Base-by-base conservation (phyloP, 37 sponge, comb jelly and placozoan genomes). In the Ephydatia muelleri region DNA sequence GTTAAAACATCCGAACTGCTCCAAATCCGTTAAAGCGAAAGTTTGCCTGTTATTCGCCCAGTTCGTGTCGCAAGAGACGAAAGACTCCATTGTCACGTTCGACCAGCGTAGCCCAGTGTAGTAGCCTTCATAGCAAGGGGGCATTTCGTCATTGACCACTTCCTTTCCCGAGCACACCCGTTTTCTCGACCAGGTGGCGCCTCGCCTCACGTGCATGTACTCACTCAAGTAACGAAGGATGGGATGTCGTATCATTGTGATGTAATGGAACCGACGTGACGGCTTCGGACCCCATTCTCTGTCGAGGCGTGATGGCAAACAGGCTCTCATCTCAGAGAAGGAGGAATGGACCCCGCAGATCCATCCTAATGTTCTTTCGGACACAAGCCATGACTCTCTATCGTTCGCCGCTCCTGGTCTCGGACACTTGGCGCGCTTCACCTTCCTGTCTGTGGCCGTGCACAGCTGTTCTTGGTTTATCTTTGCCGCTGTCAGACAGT, bases 41-140 rank as follows among this genome's bases (percentile, higher is more conserved):
- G 94, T 91, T 37, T 95, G 96, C 38, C 97, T 78, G 38, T 97
- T 97, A 22, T 79, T 82, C 27, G 92, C 97, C 85, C 90, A 84
- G 75, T 97, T 97, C 31, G 66, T 69, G 33, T 83, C 71, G 76
- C 97, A 97, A 4, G 88, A 30, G 47, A 97, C 29, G 67, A 93
- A 97, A 32, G 85, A 39, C 3, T 80, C 64, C 35, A 95, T 40
- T 0, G 92, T 86, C n/a, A 94, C 64, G 67, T 88, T 77, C 35
- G 65, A 21, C 96, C 96, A 96, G 0, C 75, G 43, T 27, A 57
- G 28, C 26, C 84, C 76, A 3, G 84, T 33, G 32, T 85, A 92
- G 67, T 36, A 94, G 0, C 92, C 89, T 27, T 84, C 80, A 27
- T 86, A 95, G 85, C 97, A 97, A 27, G 85, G 85, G 1, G 92